Base-by-base conservation (phyloP, 2,888 invertebrate genomes). In the Sphaerolaimus hirsutus region DNA sequence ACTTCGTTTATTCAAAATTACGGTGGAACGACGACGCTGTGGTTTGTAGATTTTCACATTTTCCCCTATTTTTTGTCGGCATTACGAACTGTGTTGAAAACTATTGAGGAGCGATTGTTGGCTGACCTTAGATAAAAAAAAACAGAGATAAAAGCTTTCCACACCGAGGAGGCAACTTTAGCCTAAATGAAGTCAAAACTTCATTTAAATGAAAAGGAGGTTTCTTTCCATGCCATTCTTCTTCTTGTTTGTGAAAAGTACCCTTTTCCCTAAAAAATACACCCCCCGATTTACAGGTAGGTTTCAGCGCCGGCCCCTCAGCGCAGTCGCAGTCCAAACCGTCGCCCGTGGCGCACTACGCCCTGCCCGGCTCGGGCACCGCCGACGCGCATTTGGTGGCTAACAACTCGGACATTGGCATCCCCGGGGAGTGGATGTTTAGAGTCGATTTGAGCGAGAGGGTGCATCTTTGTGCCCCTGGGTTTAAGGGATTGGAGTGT, bases 381-480 rank as follows among this genome's bases (percentile, higher is more conserved):
- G 42, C 53, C 1, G 54, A 56, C 21, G 55, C 58, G 0, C 44
- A 54, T 19, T 48, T 44, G 25, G 46, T 62, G 19, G 52, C 57
- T 1, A 59, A 63, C 46, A 55, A 58, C 45, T 56, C 56, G 23
- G 61, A 62, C 48, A 63, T 63, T 32, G 62, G 62, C 32, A 63
- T 62, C 38, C 62, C 62, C 4, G 62, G 61, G 36, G 61, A 61
- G 48, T 61, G 61, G 61, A 44, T 61, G 32, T 58, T 61, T 52
- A 49, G 58, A 24, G 46, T 63, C 5, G 62, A 62, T 48, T n/a
- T n/a, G n/a, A 52, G 50, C 14, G 49, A 52, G 22, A 29, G 3
- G 7, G 49, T 63, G 21, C 57, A 54, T 44, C 52, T 63, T 2
- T 61, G 61, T 46, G 62, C 61, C 2, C 58, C 61, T 29, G 61